Conservation (phyloP, 2,113 vertebrate genomes). For the Girardinichthys multiradiatus region DNA sequence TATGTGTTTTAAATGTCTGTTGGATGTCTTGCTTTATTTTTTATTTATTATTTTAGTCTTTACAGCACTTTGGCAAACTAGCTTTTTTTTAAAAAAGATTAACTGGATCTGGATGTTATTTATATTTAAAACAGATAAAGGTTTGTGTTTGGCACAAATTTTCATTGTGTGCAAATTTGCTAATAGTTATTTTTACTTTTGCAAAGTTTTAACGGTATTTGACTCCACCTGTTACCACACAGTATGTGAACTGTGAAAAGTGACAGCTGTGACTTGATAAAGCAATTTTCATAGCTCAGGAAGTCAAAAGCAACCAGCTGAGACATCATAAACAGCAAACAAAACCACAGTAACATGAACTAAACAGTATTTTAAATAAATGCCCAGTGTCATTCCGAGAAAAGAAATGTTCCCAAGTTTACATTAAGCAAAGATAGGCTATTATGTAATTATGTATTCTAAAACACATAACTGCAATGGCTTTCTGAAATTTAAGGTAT, state of each 20-base stretch:
- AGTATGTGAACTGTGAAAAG: background rate
- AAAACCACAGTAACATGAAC: constrained; percentile 7
- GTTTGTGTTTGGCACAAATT: background rate
- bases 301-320: background rate
- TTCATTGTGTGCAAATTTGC: background rate
- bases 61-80: too few species aligned
- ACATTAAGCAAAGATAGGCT: too few species aligned
- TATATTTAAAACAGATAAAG: too few species aligned
- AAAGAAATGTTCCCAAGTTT: too few species aligned
- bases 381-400: background rate
- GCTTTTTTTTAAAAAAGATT: too few species aligned
- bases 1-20: background rate
- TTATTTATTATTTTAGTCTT: too few species aligned
- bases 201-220: background rate
- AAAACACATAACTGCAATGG: too few species aligned
- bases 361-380: constrained; percentile 12
- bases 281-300: background rate
- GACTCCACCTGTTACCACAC: constrained; percentile 1
- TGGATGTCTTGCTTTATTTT: background rate
- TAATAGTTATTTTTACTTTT: background rate
- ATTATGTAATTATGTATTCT: too few species aligned
- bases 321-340: background rate
- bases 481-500: background rate
- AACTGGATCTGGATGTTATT: too few species aligned
- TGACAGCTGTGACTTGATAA: background rate